Evolutionary conservation across 2,113 vertebrate species (phyloP).

Genomic region (Corydoras sp.): DNA sequence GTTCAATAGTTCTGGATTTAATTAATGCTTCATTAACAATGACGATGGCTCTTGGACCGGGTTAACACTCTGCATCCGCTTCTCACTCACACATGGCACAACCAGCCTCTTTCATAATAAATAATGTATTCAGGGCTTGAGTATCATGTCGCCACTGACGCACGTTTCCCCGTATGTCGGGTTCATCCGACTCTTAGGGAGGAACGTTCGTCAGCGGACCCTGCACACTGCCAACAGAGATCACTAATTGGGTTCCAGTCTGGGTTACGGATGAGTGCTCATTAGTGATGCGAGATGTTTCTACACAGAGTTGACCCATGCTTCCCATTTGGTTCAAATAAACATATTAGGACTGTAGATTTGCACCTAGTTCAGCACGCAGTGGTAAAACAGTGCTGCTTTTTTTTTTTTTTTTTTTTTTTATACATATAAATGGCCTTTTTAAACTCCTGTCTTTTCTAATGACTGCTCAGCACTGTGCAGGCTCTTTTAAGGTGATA

Average conservation of each 20-base stretch:
- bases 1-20: too few species aligned
- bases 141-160: conserved; percentile 1
- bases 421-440: neutral
- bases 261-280: neutral
- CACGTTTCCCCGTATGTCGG: neutral
- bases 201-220: conserved; percentile 12
- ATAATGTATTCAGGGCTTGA: neutral
- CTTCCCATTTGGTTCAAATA: too few species aligned
- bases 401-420: too few species aligned
- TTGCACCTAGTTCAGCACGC: too few species aligned
- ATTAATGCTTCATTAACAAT: neutral
- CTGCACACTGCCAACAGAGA: neutral
- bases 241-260: conserved; percentile 19
- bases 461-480: neutral
- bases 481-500: too few species aligned
- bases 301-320: neutral
- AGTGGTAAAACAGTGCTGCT: too few species aligned
- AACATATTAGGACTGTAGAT: too few species aligned
- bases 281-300: neutral
- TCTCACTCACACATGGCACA: neutral
- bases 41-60: neutral
- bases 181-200: neutral
- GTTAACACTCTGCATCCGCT: neutral
- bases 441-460: neutral
- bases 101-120: neutral